Evolutionary conservation across 2,888 invertebrate species (phyloP), one percentile per base, ranked within the genome.

Genomic region (Callosobruchus maculatus): DNA sequence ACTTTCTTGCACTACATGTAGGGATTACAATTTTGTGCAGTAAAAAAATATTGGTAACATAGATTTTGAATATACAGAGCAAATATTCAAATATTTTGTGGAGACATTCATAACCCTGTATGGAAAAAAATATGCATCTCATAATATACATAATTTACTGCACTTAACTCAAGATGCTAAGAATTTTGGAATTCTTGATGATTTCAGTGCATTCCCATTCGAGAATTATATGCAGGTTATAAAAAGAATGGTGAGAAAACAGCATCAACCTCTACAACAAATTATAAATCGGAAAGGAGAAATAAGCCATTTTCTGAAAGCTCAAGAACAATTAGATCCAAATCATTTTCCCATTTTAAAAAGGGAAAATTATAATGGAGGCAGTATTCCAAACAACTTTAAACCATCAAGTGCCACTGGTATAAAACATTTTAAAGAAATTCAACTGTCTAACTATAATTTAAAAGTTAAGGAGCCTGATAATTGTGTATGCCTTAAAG

Each of bases 21-120:
- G 75, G 71, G 26, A 49, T 71, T 21, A 22, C 71, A 69, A 75
- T 75, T 74, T 68, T 75, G 69, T 72, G 71, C 22, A 70, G 22
- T 73, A 20, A 21, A 67, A 73, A 70, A 13, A 75, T 72, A 30
- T 22, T 70, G 21, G 68, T 73, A 71, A 31, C 70, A 21, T 22
- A 22, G 72, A 67, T 72, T 72, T n/a, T n/a, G n/a, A 77, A 66
- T 77, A 71, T 67, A 73, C 75, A 67, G 73, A 74, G 30, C 72
- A n/a, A n/a, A n/a, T 75, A 21, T 75, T 74, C n/a, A 70, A 77
- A 68, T 74, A 77, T 71, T 75, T 72, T 75, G 67, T 77, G 21
- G 74, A 75, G 67, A 72, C 22, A 70, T 76, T 74, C 26, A 73
- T 70, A 73, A 74, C 70, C 73, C 31, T 71, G 7, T 77, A 73